Evolutionary conservation across 2,797 vertebrate species (phyloP).

Genomic region (Esox lucius): DNA sequence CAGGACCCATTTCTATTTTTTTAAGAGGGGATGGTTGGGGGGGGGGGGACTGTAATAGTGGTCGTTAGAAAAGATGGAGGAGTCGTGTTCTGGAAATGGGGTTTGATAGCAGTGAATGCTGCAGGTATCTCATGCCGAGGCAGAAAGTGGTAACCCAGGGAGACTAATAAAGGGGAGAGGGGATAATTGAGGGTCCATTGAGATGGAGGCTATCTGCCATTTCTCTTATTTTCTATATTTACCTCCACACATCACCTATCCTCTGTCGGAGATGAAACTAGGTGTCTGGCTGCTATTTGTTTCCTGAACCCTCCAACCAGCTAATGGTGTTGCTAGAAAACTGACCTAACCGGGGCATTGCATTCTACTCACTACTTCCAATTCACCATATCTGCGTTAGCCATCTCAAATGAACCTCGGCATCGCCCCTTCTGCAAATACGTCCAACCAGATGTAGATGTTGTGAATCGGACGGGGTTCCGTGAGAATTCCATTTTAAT

Average conservation of each 20-base stretch:
- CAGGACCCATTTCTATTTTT: neutral
- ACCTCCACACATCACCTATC: neutral
- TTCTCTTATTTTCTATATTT: slow-evolving; percentile 30
- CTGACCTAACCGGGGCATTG: neutral
- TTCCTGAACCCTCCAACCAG: slow-evolving; percentile 11
- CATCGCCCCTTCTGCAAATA: neutral
- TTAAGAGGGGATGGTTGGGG: neutral
- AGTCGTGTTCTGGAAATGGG: slow-evolving; percentile 41
- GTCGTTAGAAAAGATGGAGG: slow-evolving; percentile 44
- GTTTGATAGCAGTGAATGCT: slow-evolving; percentile 48
- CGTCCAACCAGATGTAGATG: neutral
- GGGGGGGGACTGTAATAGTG: slow-evolving; percentile 13
- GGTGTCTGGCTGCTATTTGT: slow-evolving; percentile 10
- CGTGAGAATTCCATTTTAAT: neutral
- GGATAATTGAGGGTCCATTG: slow-evolving; percentile 44
- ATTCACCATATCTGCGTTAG: neutral
- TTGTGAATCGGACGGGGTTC: neutral
- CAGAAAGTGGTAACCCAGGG: slow-evolving; percentile 30
- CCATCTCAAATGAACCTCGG: no score
- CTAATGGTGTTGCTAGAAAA: slow-evolving; percentile 1
- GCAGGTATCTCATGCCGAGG: slow-evolving; percentile 38
- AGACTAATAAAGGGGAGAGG: slow-evolving; percentile 36
- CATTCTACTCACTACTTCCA: neutral
- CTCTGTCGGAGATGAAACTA: slow-evolving; percentile 19
- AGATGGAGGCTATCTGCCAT: slow-evolving; percentile 33